phyloP scores from a whole-genome alignment of 1,140 invertebrate species.

The Drosophila subobscura region DNA sequence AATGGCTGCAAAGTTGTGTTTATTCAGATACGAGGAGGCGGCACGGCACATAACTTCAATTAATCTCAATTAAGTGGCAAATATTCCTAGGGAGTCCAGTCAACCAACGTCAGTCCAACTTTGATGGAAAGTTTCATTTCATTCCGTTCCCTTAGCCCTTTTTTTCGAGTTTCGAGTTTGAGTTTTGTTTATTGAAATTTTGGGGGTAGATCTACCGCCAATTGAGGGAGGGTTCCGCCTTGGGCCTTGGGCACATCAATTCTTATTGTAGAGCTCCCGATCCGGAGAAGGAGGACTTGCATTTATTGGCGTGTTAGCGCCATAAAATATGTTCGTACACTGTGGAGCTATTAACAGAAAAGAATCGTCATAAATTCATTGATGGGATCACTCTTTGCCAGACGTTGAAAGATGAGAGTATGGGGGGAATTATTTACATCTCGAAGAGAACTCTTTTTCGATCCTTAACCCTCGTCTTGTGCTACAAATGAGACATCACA shows the following conservation, averaged over 20 bases:
- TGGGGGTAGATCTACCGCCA: constrained; percentile 28
- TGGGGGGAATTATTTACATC: no score
- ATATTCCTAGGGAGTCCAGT: constrained; percentile 34
- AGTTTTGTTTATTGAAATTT: constrained; percentile 18
- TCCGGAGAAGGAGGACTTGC: constrained; percentile 19
- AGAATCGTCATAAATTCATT: background rate
- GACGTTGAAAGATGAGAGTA: no score
- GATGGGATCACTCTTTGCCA: no score
- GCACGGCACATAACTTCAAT: constrained; percentile 68
- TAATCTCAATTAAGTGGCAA: constrained; percentile 79
- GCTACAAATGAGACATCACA: constrained; percentile 62
- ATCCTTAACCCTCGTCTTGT: constrained; percentile 37
- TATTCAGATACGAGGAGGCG: constrained; percentile 51
- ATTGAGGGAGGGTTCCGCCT: constrained; percentile 52
- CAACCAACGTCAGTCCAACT: background rate
- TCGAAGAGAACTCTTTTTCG: constrained; percentile 8
- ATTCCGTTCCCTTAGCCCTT: constrained; percentile 61
- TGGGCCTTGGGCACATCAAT: constrained; percentile 64
- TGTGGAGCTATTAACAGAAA: background rate
- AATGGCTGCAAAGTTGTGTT: constrained; percentile 74
- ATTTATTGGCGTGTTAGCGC: constrained; percentile 62
- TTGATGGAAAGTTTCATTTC: constrained; percentile 47
- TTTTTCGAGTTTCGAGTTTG: constrained; percentile 9
- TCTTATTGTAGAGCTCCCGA: constrained; percentile 41
- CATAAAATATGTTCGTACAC: constrained; percentile 49